Conservation (phyloP, 2,888 invertebrate genomes). For the Leucophora obtusa region DNA sequence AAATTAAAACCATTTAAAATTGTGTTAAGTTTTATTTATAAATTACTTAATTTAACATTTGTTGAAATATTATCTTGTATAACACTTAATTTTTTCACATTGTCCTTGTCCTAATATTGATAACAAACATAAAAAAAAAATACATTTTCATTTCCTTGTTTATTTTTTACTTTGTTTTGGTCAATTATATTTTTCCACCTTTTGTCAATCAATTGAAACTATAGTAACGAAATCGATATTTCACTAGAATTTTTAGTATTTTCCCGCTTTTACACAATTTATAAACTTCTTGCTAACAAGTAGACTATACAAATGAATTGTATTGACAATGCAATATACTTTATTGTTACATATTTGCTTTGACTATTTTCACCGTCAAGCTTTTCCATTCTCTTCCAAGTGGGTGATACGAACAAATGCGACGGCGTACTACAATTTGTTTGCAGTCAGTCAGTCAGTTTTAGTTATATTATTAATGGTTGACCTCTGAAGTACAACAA, state of each 20-base stretch:
- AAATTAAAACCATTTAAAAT: background rate
- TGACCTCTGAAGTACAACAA: conserved; percentile 54
- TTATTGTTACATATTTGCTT: background rate
- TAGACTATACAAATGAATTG: conserved; percentile 39
- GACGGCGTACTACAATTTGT: conserved; percentile 54
- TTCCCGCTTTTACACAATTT: conserved; percentile 14
- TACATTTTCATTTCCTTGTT: background rate
- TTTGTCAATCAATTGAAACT: conserved; percentile 26
- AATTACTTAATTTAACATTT: background rate
- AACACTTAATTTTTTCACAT: background rate
- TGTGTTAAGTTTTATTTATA: background rate
- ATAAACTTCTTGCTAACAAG: conserved; percentile 17
- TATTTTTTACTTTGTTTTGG: conserved; percentile 1
- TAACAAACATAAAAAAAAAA: too few species aligned
- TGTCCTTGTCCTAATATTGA: background rate
- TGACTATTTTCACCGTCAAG: background rate
- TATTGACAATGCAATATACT: conserved; percentile 30
- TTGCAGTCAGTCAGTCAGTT: conserved; percentile 15
- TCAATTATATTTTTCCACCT: background rate
- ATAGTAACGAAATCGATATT: conserved; percentile 51
- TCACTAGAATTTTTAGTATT: conserved; percentile 18
- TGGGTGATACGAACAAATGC: conserved; percentile 55
- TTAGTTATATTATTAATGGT: conserved; percentile 45
- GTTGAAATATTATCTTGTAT: background rate
- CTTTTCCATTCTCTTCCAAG: background rate